These are phyloP conservation scores for Pangasianodon hypophthalmus DNA, from an alignment of 2,113 vertebrate genomes.

Conservation along the genomic window DNA sequence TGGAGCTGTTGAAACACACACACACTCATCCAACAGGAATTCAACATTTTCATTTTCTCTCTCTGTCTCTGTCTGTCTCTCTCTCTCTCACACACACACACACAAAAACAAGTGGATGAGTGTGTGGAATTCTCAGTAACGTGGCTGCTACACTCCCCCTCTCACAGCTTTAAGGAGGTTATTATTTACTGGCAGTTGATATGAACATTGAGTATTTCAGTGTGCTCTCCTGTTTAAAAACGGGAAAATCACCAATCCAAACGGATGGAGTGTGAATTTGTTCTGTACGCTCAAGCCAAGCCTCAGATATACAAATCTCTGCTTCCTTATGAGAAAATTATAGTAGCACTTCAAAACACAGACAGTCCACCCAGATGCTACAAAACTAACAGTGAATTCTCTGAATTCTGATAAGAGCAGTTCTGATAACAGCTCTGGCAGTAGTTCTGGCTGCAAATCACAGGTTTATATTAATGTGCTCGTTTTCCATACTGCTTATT, in stretches of 20 bases:
- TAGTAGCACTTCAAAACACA: slow-evolving; percentile 5
- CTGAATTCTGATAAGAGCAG: neutral
- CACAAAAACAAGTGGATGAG: slow-evolving; percentile 39
- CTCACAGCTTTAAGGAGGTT: neutral
- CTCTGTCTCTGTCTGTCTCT: neutral
- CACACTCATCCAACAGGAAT: slow-evolving; percentile 9
- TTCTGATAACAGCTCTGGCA: neutral
- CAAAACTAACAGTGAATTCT: neutral
- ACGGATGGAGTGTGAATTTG: neutral
- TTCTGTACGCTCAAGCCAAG: neutral
- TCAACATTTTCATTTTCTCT: neutral
- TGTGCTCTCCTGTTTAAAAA: neutral
- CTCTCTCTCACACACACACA: neutral
- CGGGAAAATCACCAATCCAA: slow-evolving; percentile 3
- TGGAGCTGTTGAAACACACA: slow-evolving; percentile 1
- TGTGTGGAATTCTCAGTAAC: slow-evolving; percentile 11
- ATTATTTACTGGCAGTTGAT: neutral
- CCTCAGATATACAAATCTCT: neutral
- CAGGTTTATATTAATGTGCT: neutral
- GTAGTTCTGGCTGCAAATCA: neutral
- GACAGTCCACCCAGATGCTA: neutral
- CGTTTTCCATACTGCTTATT: neutral
- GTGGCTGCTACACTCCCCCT: neutral
- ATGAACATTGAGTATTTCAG: neutral
- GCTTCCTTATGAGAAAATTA: neutral